Percentiles rank a stretch among this genome's conserved stretches.
Conservation (phyloP, 1,140 invertebrate species). For the Mizuhopecten yessoensis region DNA sequence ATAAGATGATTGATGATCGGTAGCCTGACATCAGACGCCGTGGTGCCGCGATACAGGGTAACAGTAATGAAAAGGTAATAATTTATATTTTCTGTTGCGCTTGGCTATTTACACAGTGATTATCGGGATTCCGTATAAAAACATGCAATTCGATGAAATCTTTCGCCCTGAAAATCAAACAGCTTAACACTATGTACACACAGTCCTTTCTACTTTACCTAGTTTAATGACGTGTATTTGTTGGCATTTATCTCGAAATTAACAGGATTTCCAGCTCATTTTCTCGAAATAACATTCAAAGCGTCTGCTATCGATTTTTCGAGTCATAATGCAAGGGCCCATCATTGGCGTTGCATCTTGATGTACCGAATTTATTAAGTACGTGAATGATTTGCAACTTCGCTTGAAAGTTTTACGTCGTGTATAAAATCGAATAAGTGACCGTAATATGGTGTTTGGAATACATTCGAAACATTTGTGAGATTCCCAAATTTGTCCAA, state of each 20-base stretch:
- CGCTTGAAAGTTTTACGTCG: no score
- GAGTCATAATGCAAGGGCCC: no score
- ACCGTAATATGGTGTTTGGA: no score
- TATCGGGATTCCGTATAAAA: not conserved
- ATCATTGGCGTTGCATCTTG: no score
- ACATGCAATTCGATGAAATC: not conserved
- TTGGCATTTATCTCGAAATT: not conserved
- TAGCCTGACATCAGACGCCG: not conserved
- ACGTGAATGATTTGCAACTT: no score
- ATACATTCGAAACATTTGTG: no score
- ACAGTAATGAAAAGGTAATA: conserved; percentile 3
- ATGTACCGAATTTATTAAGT: no score
- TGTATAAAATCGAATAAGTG: no score
- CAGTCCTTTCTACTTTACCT: not conserved
- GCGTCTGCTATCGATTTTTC: no score
- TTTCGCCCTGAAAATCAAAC: not conserved
- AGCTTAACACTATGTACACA: not conserved
- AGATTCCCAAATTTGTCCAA: no score
- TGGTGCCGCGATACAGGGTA: not conserved
- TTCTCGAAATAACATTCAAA: no score
- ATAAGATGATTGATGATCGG: not conserved
- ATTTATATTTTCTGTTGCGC: conserved; percentile 23
- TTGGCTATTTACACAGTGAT: not conserved
- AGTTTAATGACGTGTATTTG: not conserved
- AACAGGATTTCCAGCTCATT: not conserved